phyloP scores from a whole-genome alignment of 2,113 vertebrate species.

The Ciconia maguari region DNA sequence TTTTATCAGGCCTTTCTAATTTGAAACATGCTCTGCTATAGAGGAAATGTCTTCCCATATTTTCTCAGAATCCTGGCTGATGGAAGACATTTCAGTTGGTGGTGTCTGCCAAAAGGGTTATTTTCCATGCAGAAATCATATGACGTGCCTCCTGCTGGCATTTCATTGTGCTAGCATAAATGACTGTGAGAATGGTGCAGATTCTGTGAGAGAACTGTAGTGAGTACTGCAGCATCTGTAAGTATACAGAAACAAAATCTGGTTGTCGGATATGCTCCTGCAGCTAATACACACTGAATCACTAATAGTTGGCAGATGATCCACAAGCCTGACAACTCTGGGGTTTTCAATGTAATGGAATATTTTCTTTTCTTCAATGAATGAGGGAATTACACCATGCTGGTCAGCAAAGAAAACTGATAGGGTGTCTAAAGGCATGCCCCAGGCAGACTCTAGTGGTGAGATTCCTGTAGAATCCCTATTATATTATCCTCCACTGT shows the following conservation, averaged over 20 bases:
- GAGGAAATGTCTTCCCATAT: neutral
- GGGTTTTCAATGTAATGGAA: neutral
- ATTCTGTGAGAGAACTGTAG: slow-evolving; percentile 74
- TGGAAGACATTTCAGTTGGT: neutral
- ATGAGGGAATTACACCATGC: neutral
- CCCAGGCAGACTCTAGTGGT: neutral
- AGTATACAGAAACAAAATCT: neutral
- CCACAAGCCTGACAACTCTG: neutral
- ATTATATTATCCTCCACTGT: neutral
- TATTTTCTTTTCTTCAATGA: neutral
- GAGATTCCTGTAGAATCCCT: neutral
- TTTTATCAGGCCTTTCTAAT: neutral
- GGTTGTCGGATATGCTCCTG: neutral
- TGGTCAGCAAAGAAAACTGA: neutral
- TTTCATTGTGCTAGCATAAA: slow-evolving; percentile 80
- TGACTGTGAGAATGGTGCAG: slow-evolving; percentile 82
- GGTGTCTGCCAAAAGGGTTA: slow-evolving; percentile 76
- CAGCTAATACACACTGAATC: neutral
- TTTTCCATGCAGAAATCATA: slow-evolving; percentile 83
- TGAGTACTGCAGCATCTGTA: slow-evolving; percentile 30
- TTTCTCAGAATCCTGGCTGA: slow-evolving; percentile 39
- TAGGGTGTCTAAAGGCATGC: neutral
- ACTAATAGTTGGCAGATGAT: neutral
- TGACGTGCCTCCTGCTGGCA: slow-evolving; percentile 71
- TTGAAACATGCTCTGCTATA: neutral